phyloP scores from a whole-genome alignment of 2,888 invertebrate genomes.

The Synergus japonicus region DNA sequence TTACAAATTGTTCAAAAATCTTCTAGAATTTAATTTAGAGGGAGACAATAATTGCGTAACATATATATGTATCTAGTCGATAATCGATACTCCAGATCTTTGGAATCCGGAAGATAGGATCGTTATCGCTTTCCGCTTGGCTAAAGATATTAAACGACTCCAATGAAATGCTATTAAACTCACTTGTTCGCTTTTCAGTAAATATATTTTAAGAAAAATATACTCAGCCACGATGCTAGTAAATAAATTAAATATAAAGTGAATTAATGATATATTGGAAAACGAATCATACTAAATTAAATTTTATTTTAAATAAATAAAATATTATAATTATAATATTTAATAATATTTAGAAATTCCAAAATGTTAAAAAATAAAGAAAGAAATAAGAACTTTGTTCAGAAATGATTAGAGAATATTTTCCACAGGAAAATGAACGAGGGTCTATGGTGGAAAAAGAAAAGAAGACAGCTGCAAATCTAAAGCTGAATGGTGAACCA shows the following conservation, averaged over 20 bases:
- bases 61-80: background rate
- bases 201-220: background rate
- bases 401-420: background rate
- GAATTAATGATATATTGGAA: no score
- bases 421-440: background rate
- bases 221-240: background rate
- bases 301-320: no score
- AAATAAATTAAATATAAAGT: background rate
- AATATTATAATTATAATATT: no score
- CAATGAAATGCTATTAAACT: background rate
- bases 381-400: background rate
- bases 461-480: constrained; percentile 22
- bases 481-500: background rate
- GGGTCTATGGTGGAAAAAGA: background rate
- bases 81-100: constrained; percentile 14
- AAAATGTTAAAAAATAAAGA: background rate
- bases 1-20: background rate
- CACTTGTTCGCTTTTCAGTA: background rate
- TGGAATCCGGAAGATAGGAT: constrained; percentile 19
- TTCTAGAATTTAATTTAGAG: no score
- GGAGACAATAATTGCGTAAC: background rate
- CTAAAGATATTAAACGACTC: background rate
- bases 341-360: background rate
- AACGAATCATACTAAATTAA: no score
- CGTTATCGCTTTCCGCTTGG: constrained; percentile 9